A percentile compares a stretch with the other conserved stretches of the same genome.
Conservation (phyloP, 2,113 vertebrate species). For the Albula goreensis region DNA sequence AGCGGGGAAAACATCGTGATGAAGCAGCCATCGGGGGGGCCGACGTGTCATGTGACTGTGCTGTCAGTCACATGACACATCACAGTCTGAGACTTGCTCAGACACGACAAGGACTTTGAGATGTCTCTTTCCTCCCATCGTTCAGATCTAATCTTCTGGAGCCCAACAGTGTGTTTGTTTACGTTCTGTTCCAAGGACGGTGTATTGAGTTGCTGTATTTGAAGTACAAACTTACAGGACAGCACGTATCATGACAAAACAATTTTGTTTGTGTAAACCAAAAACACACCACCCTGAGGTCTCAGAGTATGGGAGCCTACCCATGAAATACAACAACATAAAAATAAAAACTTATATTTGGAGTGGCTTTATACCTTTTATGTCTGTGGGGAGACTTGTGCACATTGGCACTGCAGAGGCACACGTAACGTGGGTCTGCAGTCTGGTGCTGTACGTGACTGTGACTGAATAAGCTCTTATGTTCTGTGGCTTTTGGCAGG, state of each 20-base stretch:
- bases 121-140: no score
- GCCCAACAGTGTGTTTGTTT: not conserved
- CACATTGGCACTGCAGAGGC: not conserved
- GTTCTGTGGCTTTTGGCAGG: not conserved
- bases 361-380: not conserved
- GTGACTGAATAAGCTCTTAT: slow-evolving; percentile 18
- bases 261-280: no score
- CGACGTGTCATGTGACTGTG: no score
- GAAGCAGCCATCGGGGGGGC: no score
- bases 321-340: not conserved
- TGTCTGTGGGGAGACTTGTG: not conserved
- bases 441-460: not conserved
- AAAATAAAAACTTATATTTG: not conserved
- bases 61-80: not conserved
- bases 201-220: not conserved
- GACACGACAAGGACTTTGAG: no score
- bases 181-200: not conserved
- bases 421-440: not conserved
- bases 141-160: not conserved
- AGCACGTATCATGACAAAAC: not conserved
- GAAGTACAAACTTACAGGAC: not conserved
- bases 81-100: not conserved
- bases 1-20: not conserved
- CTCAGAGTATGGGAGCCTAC: no score
- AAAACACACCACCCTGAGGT: no score